Percentiles rank a stretch among this genome's conserved stretches.
Evolutionary conservation across 2,888 invertebrate genomes (phyloP).

Genomic region (Leptinotarsa rubiginosa): DNA sequence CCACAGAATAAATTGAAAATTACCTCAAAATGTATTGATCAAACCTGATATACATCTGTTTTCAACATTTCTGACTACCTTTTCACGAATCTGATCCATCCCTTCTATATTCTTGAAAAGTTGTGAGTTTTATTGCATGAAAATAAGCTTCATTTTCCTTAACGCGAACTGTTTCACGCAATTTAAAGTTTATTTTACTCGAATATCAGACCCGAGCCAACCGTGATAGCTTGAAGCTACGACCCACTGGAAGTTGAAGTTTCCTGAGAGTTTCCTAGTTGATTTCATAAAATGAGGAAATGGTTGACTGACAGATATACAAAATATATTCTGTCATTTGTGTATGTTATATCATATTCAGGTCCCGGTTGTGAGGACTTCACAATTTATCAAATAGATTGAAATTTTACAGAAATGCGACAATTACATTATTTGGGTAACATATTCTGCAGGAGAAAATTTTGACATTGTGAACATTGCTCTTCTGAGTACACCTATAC

Average conservation of each 20-base stretch:
- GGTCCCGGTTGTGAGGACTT: not conserved
- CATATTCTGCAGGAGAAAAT: no score
- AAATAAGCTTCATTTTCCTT: not conserved
- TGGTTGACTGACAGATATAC: not conserved
- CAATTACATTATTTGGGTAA: no score
- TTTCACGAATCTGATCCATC: not conserved
- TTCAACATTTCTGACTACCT: no score
- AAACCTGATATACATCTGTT: no score
- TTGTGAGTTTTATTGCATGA: not conserved
- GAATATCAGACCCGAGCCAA: not conserved
- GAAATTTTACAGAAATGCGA: no score
- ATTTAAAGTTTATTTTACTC: slow-evolving; percentile 3
- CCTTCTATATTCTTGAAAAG: not conserved
- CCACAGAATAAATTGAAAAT: no score
- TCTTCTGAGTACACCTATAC: no score
- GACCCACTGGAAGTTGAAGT: not conserved
- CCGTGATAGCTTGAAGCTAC: not conserved
- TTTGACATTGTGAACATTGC: no score
- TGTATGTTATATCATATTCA: not conserved
- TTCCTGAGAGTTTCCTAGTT: not conserved
- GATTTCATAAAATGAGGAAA: not conserved
- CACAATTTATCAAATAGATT: no score
- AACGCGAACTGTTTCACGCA: not conserved
- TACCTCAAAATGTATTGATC: no score
- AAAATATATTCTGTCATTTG: not conserved